Base-by-base conservation (phyloP, 2,888 invertebrate species). In the Pegoplata infirma region DNA sequence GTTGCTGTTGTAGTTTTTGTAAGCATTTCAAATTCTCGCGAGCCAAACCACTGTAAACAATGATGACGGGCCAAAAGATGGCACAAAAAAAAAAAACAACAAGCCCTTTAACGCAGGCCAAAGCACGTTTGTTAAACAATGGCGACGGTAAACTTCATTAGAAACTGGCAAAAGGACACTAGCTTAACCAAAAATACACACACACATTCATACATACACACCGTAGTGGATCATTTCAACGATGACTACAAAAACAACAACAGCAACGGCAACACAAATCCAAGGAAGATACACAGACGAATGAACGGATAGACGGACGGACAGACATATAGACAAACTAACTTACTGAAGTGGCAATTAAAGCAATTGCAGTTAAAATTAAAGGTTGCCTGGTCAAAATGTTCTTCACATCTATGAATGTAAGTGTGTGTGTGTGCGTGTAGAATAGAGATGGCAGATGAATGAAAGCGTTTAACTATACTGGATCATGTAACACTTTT, bases 81-180 rank as follows among this genome's bases (percentile, higher is more conserved):
- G 46, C 59, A 59, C 19, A 63, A 64, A 64, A 1, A 7, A 25
- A 7, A 32, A 25, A 25, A 53, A 53, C 51, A 63, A 84, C 83
- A 85, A 84, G 83, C 85, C 82, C 82, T 85, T 84, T 80, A 86
- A 85, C 84, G 85, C 83, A 83, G 84, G 85, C 84, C 85, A 86
- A 87, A 85, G 86, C 87, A 86, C 87, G 87, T 87, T 86, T 86
- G 85, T 86, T 86, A 87, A 87, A 87, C 86, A 87, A 86, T 84
- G 86, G 86, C 84, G 85, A 84, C 83, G 85, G 86, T 86, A 86
- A 86, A 86, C 87, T 86, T 86, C 86, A 86, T 86, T 86, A 86
- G 85, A 76, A 80, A 73, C 71, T 59, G 79, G 68, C 63, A 80
- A 75, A 68, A 67, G 79, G 74, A 77, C 61, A 77, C 56, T n/a